A percentile compares a stretch with the other conserved stretches of the same genome.
Conservation (phyloP, 2,797 vertebrate genomes). For the Phaenicophaeus curvirostris region DNA sequence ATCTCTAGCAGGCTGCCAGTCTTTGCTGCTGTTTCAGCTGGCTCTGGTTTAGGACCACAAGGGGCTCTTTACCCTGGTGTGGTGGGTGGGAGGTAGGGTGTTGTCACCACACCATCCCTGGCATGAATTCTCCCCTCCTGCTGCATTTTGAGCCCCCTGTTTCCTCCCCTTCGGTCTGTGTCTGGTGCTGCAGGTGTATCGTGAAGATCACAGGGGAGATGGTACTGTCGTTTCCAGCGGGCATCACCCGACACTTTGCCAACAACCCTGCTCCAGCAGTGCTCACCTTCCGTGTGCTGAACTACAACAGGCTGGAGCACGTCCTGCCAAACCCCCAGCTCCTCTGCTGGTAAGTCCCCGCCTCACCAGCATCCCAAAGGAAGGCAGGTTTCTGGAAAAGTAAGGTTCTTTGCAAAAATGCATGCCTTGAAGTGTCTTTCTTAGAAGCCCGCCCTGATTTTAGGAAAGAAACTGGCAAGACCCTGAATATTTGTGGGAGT, state of each 20-base stretch:
- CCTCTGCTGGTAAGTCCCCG: conserved; percentile 87
- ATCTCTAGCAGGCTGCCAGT: neutral
- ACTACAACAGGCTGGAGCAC: conserved; percentile 93
- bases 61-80: fast-evolving
- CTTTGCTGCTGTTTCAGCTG: neutral
- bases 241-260: conserved; percentile 96
- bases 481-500: fast-evolving
- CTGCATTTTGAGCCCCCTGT: neutral
- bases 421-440: fast-evolving
- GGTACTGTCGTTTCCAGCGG: conserved; percentile 96
- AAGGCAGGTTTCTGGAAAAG: fast-evolving
- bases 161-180: neutral
- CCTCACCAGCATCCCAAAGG: fast-evolving
- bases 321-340: conserved; percentile 98
- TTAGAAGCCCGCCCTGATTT: neutral
- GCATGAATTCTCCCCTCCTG: fast-evolving
- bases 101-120: fast-evolving
- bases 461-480: neutral
- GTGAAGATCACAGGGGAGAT: conserved; percentile 98
- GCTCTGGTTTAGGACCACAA: neutral
- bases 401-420: neutral
- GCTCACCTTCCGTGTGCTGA: conserved; percentile 93
- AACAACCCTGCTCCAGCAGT: conserved; percentile 89
- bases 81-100: fast-evolving
- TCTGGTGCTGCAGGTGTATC: conserved; percentile 83